Percentiles rank a stretch among this genome's conserved stretches.
Conservation (phyloP, 2,113 vertebrate genomes). For the Tragelaphus imberbis region DNA sequence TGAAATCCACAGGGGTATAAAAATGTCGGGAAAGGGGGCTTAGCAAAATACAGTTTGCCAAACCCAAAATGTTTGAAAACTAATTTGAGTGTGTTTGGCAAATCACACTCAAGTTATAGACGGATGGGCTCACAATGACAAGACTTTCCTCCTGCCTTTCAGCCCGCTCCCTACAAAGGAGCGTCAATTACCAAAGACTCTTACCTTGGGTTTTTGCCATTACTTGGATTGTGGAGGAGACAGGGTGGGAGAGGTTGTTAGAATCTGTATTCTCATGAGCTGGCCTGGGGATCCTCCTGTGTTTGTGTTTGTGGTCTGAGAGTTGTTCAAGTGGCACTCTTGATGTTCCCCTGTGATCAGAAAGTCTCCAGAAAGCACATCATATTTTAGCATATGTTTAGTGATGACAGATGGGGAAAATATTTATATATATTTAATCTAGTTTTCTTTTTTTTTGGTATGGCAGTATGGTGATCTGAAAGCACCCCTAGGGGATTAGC, state of each 20-base stretch:
- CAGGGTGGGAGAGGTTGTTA: background rate
- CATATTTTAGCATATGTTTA: background rate
- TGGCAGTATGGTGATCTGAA: background rate
- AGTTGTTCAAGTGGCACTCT: background rate
- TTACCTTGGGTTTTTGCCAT: background rate
- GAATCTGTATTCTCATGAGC: background rate
- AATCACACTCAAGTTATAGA: background rate
- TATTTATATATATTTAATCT: background rate
- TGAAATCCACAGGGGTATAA: slow-evolving; percentile 64
- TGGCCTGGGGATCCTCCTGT: background rate
- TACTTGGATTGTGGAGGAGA: background rate
- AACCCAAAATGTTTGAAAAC: slow-evolving; percentile 56
- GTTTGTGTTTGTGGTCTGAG: background rate
- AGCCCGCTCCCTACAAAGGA: background rate
- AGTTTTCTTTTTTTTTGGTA: background rate
- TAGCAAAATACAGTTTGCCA: slow-evolving; percentile 44
- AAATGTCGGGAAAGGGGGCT: slow-evolving; percentile 54
- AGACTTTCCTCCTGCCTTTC: background rate
- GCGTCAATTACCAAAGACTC: background rate
- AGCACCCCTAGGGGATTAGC: background rate
- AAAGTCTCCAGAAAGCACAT: background rate
- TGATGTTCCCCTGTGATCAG: background rate
- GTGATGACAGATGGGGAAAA: background rate
- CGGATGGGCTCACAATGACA: background rate
- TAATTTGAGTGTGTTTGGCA: slow-evolving; percentile 45